Evolutionary conservation across 2,113 vertebrate genomes (phyloP).

Genomic region (Cyanistes caeruleus): DNA sequence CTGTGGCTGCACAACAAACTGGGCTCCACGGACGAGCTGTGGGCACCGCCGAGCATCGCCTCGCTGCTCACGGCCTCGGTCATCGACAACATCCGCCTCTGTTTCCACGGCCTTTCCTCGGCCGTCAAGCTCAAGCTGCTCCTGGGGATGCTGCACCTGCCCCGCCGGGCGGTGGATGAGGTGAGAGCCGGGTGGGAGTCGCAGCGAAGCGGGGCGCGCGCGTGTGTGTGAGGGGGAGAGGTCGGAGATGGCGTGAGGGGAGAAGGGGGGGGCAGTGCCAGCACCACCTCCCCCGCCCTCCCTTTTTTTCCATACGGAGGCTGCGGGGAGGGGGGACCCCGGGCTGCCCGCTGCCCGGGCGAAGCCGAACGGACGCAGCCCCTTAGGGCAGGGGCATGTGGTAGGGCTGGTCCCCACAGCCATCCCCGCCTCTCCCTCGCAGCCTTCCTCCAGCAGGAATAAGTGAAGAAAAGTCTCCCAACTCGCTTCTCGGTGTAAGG

Average conservation of each 20-base stretch:
- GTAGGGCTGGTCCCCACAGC: not conserved
- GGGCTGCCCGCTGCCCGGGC: not conserved
- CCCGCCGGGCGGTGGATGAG: constrained; percentile 95
- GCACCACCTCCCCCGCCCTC: not conserved
- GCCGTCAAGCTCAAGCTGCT: constrained; percentile 96
- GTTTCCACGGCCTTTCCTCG: constrained; percentile 93
- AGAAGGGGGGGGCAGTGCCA: not conserved
- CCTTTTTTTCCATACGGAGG: not conserved
- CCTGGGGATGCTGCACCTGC: constrained; percentile 96
- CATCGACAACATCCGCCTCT: constrained; percentile 96
- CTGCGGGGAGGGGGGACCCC: not conserved
- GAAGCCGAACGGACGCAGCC: not conserved
- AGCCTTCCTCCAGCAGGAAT: not conserved
- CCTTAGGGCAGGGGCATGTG: not conserved
- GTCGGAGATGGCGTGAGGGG: not conserved
- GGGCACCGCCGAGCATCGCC: constrained; percentile 96
- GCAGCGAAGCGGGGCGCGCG: not conserved
- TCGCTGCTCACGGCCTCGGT: constrained; percentile 95
- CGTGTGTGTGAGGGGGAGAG: not conserved
- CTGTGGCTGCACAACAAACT: constrained; percentile 99
- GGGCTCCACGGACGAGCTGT: constrained; percentile 95
- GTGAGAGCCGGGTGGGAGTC: constrained; percentile 73
- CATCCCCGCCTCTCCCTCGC: not conserved
- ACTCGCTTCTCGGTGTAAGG: not conserved
- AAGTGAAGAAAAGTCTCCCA: not conserved